Evolutionary conservation across 2,888 invertebrate species (phyloP).

Genomic region (Sericinus montela): DNA sequence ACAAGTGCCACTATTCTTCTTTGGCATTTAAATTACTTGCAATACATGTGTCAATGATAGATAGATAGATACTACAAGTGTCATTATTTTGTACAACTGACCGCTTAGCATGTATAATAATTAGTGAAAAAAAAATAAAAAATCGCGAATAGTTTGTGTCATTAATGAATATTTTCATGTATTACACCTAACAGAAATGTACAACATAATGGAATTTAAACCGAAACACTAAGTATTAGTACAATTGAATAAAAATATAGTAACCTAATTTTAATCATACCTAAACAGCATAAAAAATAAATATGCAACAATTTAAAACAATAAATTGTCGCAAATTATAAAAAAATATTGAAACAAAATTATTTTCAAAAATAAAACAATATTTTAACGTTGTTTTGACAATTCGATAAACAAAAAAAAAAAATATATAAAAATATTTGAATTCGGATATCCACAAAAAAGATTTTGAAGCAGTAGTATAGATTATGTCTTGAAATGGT

Average conservation of each 20-base stretch:
- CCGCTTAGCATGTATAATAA: too few relatives aligned
- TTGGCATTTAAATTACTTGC: too few relatives aligned
- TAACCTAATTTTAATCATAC: background rate
- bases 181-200: conserved; percentile 11
- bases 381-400: too few relatives aligned
- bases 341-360: background rate
- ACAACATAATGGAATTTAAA: conserved; percentile 7
- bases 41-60: too few relatives aligned
- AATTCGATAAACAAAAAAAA: background rate
- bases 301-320: background rate
- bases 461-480: background rate
- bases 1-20: too few relatives aligned
- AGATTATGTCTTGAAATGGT: conserved; percentile 9
- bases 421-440: background rate
- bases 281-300: background rate
- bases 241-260: conserved; percentile 9
- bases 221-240: conserved; percentile 6
- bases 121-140: too few relatives aligned
- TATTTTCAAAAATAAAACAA: too few relatives aligned
- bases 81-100: too few relatives aligned
- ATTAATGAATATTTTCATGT: background rate
- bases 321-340: background rate
- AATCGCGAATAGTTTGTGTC: too few relatives aligned
- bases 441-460: background rate
- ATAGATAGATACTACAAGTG: too few relatives aligned